Evolutionary conservation across 2,113 vertebrate genomes (phyloP), one percentile per base, ranked within the genome.

Genomic region (Lontra canadensis): DNA sequence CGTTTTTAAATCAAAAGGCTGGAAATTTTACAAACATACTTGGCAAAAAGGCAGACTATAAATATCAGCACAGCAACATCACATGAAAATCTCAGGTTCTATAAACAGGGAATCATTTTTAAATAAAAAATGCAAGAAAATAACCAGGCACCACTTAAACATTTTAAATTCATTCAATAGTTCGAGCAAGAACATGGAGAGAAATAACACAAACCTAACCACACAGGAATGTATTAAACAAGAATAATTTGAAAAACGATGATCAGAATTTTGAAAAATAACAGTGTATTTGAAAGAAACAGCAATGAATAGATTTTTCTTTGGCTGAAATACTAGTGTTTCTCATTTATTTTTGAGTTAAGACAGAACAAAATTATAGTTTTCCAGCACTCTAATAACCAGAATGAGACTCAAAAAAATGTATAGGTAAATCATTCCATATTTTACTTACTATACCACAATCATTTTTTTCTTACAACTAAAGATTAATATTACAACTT

Each of bases 1-100:
- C 34, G 9, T 94, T 94, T 96, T 95, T 82, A 94, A 94, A 91
- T 86, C n/a, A 85, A 95, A 94, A 39, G 4, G 67, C 61, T 26
- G 73, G 47, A 89, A 93, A 93, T 90, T 65, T 95, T 69, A 88
- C n/a, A 79, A 93, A 69, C 12, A 39, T 31, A 90, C 39, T 55
- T 65, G 20, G 25, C 55, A 90, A 42, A 90, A 73, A 88, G 80
- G 34, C 29, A 29, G 25, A 47, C 39, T 91, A 94, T 59, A 83
- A 87, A 36, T 71, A 82, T 44, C 71, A 65, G 34, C 79, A 89
- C 88, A 92, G 89, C 29, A 67, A 26, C 52, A 39, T 65, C 39
- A 39, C n/a, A 21, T 94, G 67, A 88, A 87, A 93, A 95, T 73
- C 12, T 8, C 17, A 82, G 69, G 44, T 86, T 85, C 65, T 86